Conservation (phyloP, 2,113 vertebrate species). For the Antigone vipio region DNA sequence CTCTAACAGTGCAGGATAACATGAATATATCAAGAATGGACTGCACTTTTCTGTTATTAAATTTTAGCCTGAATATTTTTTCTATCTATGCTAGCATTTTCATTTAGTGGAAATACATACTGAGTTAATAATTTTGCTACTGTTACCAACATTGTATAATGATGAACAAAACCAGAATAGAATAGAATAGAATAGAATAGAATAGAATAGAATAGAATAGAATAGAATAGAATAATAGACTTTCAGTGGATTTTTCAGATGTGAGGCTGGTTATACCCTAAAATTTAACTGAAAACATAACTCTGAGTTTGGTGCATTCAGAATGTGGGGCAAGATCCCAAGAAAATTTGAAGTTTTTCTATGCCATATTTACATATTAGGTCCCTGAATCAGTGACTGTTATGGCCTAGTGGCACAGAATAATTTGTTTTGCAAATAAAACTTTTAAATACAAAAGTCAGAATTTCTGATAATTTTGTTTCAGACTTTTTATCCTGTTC, state of each 20-base stretch:
- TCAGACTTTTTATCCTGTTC: not conserved
- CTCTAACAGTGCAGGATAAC: not conserved
- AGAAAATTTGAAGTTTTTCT: not conserved
- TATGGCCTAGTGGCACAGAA: not conserved
- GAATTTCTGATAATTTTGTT: not conserved
- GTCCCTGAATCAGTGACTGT: not conserved
- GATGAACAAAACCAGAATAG: not conserved
- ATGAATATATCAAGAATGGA: not conserved
- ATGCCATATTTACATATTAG: not conserved
- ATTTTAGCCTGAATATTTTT: not conserved
- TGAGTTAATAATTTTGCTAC: not conserved
- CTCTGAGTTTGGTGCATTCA: not conserved
- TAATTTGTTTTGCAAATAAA: not conserved
- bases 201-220: not conserved
- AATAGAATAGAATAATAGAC: not conserved
- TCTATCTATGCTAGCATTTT: not conserved
- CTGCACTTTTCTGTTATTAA: not conserved
- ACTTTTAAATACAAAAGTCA: not conserved
- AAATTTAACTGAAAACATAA: not conserved
- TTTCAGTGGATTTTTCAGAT: not conserved
- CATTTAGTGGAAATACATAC: not conserved
- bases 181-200: accelerated
- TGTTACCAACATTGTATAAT: not conserved
- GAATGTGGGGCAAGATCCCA: not conserved
- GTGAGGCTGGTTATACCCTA: not conserved